These are phyloP conservation scores for Glossosoma conforme DNA, from an alignment of 1,140 invertebrate genomes.

Conservation along the genomic window DNA sequence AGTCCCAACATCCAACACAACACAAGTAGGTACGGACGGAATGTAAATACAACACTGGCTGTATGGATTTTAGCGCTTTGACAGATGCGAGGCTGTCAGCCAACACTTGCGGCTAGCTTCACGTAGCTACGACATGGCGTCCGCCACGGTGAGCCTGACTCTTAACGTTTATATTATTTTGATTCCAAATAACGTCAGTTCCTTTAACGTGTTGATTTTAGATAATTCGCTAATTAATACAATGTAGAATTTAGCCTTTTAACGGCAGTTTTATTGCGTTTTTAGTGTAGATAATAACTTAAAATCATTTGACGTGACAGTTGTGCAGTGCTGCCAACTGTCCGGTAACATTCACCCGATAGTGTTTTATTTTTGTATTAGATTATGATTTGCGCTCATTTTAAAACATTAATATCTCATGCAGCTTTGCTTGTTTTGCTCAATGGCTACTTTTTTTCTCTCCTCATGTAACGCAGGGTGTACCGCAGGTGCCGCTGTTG, in stretches of 20 bases:
- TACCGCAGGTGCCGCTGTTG: conserved; percentile 67
- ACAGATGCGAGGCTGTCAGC: conserved; percentile 19
- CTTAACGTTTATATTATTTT: conserved; percentile 11
- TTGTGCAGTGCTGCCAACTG: conserved; percentile 15
- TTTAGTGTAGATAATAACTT: conserved; percentile 5
- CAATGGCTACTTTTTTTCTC: conserved; percentile 17
- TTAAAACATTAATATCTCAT: conserved; percentile 8
- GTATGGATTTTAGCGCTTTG: conserved; percentile 20
- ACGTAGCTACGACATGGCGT: conserved; percentile 26
- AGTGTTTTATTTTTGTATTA: conserved; percentile 13
- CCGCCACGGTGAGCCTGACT: conserved; percentile 31
- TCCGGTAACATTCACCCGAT: conserved; percentile 14
- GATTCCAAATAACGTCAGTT: too few relatives aligned
- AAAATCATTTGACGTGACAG: conserved; percentile 6
- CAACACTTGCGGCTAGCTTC: conserved; percentile 18
- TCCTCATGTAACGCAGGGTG: conserved; percentile 38
- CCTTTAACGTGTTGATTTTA: conserved; percentile 1
- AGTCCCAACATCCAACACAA: too few relatives aligned
- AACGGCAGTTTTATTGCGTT: background rate
- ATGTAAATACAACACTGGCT: conserved; percentile 26
- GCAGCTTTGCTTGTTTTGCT: conserved; percentile 21
- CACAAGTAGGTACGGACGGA: conserved; percentile 16
- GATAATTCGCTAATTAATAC: background rate
- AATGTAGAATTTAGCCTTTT: conserved; percentile 5
- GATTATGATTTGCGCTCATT: conserved; percentile 16